Evolutionary conservation across 2,797 vertebrate species (phyloP), one percentile per base, ranked within the genome.

Genomic region (Aplochiton taeniatus): DNA sequence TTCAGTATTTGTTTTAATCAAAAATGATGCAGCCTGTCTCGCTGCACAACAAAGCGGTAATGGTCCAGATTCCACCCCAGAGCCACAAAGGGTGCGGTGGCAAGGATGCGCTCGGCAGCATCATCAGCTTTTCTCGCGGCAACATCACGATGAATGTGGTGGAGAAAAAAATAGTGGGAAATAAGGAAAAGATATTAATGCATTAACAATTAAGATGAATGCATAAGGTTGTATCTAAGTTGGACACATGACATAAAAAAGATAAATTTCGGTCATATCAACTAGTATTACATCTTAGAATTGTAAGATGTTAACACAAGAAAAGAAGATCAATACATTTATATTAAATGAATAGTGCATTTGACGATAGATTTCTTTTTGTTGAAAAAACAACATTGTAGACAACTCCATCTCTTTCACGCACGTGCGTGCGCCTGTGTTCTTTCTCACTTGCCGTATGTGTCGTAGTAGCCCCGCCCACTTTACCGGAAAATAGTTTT

Each of bases 21-120:
- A 50, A 11, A 14, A 63, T 61, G 75, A 59, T 58, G 71, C 62
- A 65, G 63, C 63, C 55, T 17, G 56, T 51, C 63, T 60, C 63
- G 70, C 58, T 65, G 46, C 65, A 62, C 18, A 50, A 79, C 76
- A 71, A 83, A 75, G 75, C 75, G 73, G 79, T 54, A 81, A 83
- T 79, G 88, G 79, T 87, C 63, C 69, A 68, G 84, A 75, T 70
- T 72, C 58, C 81, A 78, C 75, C 73, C 68, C 72, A 58, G n/a
- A 43, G 17, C 9, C 60, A 44, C 18, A 45, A 85, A 71, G 83
- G 81, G 83, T 65, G 66, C 42, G 59, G n/a, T 63, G 58, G 47
- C 31, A 16, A 59, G 53, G 54, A 61, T 62, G 20, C 53, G 63
- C 65, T 55, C 47, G 9, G 11, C 11, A 19, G 64, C 54, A 73